Percentiles rank a stretch among this genome's conserved stretches.
phyloP scores from a whole-genome alignment of 2,797 vertebrate species.

The Martes flavigula region DNA sequence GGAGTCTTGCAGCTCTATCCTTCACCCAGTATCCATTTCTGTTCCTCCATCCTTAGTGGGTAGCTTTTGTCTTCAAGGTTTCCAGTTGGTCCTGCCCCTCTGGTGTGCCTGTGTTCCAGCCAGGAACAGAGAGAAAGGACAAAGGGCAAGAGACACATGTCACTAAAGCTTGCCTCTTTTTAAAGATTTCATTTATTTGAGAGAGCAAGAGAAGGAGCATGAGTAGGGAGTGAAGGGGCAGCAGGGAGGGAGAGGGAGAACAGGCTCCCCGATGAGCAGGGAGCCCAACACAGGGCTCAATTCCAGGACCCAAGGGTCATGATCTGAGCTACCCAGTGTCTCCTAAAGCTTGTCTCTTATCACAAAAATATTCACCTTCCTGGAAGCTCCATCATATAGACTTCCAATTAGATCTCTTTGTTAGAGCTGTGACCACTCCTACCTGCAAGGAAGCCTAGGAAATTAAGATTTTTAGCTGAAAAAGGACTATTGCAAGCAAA shows the following conservation, averaged over 20 bases:
- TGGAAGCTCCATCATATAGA: background rate
- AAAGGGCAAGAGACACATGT: background rate
- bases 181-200: background rate
- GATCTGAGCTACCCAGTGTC: background rate
- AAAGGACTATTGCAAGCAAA: background rate
- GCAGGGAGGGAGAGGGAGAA: background rate
- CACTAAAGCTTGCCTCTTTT: background rate
- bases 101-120: background rate
- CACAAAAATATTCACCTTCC: background rate
- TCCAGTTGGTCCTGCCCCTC: background rate
- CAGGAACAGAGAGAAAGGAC: background rate
- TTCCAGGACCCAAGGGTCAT: background rate
- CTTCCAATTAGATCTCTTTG: too few species aligned
- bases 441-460: background rate
- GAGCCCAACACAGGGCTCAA: background rate
- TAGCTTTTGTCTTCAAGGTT: background rate
- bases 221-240: background rate
- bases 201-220: background rate
- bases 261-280: background rate
- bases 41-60: background rate
- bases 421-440: background rate
- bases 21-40: background rate
- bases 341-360: background rate
- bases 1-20: fast-evolving
- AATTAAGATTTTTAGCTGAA: background rate